Conservation (phyloP, 2,888 invertebrate genomes). For the Hoplodrina blanda region DNA sequence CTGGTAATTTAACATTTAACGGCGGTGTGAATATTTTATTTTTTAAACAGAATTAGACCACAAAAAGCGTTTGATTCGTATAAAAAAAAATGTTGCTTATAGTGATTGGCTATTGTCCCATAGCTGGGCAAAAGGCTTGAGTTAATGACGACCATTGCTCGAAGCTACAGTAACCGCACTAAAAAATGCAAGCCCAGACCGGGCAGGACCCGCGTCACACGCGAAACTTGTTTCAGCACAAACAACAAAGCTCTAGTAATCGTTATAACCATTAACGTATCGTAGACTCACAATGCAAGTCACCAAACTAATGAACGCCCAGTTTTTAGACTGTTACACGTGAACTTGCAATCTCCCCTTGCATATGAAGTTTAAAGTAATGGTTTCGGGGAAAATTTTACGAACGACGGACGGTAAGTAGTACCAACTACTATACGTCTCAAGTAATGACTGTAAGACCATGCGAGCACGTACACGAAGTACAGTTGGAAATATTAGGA, state of each 20-base stretch:
- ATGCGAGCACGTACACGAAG: slow-evolving; percentile 56
- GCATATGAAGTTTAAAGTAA: slow-evolving; percentile 66
- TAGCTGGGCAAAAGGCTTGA: background rate
- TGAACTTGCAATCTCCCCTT: slow-evolving; percentile 70
- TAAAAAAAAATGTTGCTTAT: background rate
- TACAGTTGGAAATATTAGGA: slow-evolving; percentile 44
- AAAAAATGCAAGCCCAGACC: slow-evolving; percentile 1
- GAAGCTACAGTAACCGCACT: background rate
- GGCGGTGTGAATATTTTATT: slow-evolving; percentile 18
- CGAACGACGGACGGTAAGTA: slow-evolving; percentile 30
- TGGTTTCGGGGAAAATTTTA: slow-evolving; percentile 69
- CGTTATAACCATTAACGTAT: slow-evolving; percentile 73
- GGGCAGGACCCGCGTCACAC: slow-evolving; percentile 20
- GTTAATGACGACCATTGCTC: background rate
- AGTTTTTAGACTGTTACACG: slow-evolving; percentile 77
- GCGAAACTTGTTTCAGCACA: slow-evolving; percentile 6
- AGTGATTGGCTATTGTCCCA: background rate
- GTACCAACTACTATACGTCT: slow-evolving; percentile 49
- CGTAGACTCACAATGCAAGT: slow-evolving; percentile 79
- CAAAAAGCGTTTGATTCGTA: background rate
- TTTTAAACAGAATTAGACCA: background rate
- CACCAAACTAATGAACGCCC: slow-evolving; percentile 83
- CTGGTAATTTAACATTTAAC: slow-evolving; percentile 25
- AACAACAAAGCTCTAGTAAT: slow-evolving; percentile 29
- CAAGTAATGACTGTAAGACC: slow-evolving; percentile 67